Conservation (phyloP, 2,797 vertebrate genomes). For the Hapalemur alaotrensis region DNA sequence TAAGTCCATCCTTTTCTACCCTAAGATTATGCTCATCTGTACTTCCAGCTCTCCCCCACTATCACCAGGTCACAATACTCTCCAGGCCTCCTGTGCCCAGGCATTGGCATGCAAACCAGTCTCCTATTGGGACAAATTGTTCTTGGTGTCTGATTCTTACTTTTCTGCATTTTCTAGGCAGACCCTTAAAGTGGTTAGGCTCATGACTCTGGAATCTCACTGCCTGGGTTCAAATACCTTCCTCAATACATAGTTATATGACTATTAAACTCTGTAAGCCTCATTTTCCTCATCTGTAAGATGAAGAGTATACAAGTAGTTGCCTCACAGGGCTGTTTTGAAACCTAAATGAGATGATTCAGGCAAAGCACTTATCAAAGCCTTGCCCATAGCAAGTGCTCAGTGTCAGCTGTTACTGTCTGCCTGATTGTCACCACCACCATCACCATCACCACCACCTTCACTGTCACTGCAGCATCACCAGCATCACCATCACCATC, state of each 20-base stretch:
- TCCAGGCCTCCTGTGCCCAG: background rate
- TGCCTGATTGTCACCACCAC: background rate
- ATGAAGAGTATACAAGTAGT: background rate
- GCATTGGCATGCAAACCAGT: background rate
- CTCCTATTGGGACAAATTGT: background rate
- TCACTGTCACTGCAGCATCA: background rate
- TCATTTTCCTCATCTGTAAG: background rate
- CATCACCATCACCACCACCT: background rate
- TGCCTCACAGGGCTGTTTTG: background rate
- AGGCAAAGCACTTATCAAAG: background rate
- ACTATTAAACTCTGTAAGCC: background rate
- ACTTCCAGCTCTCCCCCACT: background rate
- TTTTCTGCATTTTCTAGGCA: background rate
- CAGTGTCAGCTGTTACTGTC: background rate
- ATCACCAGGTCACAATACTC: background rate
- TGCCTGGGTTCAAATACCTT: background rate
- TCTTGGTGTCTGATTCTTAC: background rate
- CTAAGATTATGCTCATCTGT: background rate
- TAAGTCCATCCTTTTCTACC: background rate
- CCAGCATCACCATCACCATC: background rate
- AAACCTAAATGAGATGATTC: background rate
- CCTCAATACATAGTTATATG: background rate
- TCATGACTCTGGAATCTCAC: background rate
- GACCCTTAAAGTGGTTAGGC: background rate
- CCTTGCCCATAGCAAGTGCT: background rate